Evolutionary conservation across 2,797 vertebrate genomes (phyloP), one percentile per base, ranked within the genome.

Genomic region (Podargus strigoides): DNA sequence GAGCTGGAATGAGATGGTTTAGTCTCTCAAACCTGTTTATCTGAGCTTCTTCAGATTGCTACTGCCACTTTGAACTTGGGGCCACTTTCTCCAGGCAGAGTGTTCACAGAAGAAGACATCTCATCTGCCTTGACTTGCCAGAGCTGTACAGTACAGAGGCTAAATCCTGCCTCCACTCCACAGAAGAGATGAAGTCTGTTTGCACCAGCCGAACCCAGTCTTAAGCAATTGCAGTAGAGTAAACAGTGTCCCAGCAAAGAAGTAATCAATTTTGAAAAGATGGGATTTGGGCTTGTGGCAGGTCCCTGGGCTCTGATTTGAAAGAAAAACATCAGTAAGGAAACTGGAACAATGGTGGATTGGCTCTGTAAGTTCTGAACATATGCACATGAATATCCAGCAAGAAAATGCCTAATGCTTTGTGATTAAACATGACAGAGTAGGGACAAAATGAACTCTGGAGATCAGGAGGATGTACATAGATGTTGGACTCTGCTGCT

Each of bases 381-480:
- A 89, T 60, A 94, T 96, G 90, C 86, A 91, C 46, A 36, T 73
- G 83, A 85, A 91, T 47, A 96, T 95, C 81, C 80, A 95, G 86
- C 89, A 94, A 78, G 69, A 96, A 96, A 95, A 96, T 93, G 17
- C 82, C 66, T 96, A 85, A 89, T 94, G 89, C 84, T 95, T 95
- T 63, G 22, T 95, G 94, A 97, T 98, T 97, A 97, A 91, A 95
- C 52, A 95, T 96, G 97, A 95, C 96, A 97, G 92, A 94, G 90
- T 24, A 73, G 93, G 87, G 94, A 93, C 68, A 94, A 95, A 97
- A 96, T 66, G 94, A 89, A 97, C 93, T 94, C 73, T 96, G 90
- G 95, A 95, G 90, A 96, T 96, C 83, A 85, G 89, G 89, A 91
- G 95, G 90, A 94, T 64, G 78, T 59, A 88, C 76, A 52, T 26